Conservation (phyloP, 1,140 invertebrate species). For the Drosophila athabasca region DNA sequence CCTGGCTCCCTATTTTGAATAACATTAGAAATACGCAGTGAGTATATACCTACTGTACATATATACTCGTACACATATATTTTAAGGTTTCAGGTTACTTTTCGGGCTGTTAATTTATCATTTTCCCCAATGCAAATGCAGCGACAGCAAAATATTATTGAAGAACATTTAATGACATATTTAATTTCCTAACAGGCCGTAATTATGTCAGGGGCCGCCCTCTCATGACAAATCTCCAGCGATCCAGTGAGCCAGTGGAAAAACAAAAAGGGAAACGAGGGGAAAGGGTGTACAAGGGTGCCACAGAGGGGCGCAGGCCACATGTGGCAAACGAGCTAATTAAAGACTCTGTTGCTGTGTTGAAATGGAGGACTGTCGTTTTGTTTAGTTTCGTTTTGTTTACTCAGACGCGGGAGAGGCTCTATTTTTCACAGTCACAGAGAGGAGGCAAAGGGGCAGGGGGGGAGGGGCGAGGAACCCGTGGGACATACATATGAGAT, state of each 20-base stretch:
- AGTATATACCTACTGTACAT: too few species aligned
- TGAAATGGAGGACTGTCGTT: conserved; percentile 21
- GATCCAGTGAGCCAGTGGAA: conserved; percentile 7
- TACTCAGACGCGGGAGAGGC: conserved; percentile 38
- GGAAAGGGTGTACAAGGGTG: conserved; percentile 10
- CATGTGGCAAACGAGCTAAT: conserved; percentile 71
- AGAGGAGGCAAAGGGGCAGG: conserved; percentile 2
- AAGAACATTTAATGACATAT: conserved; percentile 69
- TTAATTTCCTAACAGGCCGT: conserved; percentile 59
- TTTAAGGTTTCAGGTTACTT: conserved; percentile 30
- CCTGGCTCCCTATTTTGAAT: conserved; percentile 11
- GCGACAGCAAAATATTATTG: conserved; percentile 22
- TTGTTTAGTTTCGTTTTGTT: conserved; percentile 20
- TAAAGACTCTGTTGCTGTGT: conserved; percentile 48
- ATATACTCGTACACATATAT: too few species aligned
- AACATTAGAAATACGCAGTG: conserved; percentile 3
- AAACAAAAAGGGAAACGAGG: conserved; percentile 2
- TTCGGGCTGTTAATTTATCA: conserved; percentile 34
- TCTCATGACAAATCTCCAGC: conserved; percentile 36
- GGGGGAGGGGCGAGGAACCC: conserved; percentile 22
- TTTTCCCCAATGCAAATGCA: conserved; percentile 6
- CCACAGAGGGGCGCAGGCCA: conserved; percentile 22
- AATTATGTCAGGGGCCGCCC: conserved; percentile 60
- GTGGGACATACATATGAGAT: too few species aligned
- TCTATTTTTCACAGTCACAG: conserved; percentile 22